phyloP scores from a whole-genome alignment of 2,888 invertebrate species.

The Spisula subtruncata region DNA sequence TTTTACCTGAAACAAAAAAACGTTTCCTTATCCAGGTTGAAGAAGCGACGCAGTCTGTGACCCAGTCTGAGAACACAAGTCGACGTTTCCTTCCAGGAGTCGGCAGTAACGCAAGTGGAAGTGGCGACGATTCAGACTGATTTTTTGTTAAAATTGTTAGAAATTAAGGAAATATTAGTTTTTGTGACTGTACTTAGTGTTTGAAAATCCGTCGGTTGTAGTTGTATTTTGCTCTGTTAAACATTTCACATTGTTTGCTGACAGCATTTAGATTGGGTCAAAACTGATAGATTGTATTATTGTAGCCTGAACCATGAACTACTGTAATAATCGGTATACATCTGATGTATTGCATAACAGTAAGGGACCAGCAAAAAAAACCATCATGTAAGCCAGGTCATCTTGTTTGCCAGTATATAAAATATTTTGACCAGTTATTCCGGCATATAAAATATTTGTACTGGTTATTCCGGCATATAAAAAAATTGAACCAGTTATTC shows the following conservation, averaged over 20 bases:
- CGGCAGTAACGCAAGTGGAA: constrained; percentile 75
- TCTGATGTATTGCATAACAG: no score
- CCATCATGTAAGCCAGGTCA: no score
- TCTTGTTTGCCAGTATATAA: no score
- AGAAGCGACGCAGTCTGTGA: constrained; percentile 86
- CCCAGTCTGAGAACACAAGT: constrained; percentile 84
- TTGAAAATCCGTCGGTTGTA: not conserved
- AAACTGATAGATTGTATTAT: no score
- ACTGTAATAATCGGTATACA: no score
- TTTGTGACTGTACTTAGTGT: constrained; percentile 2
- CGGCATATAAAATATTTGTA: no score
- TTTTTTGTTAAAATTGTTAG: not conserved
- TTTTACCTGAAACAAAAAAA: not conserved
- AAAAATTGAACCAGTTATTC: no score
- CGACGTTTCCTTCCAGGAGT: constrained; percentile 81
- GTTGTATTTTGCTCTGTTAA: not conserved
- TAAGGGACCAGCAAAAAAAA: no score
- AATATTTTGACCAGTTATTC: no score
- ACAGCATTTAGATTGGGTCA: not conserved
- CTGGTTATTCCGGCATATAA: no score
- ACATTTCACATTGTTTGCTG: constrained; percentile 2
- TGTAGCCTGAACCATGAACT: no score
- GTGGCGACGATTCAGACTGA: constrained; percentile 83
- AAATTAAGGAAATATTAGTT: not conserved
- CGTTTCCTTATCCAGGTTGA: constrained; percentile 77